Conservation (phyloP, 2,797 vertebrate genomes). For the Ataeniobius toweri region DNA sequence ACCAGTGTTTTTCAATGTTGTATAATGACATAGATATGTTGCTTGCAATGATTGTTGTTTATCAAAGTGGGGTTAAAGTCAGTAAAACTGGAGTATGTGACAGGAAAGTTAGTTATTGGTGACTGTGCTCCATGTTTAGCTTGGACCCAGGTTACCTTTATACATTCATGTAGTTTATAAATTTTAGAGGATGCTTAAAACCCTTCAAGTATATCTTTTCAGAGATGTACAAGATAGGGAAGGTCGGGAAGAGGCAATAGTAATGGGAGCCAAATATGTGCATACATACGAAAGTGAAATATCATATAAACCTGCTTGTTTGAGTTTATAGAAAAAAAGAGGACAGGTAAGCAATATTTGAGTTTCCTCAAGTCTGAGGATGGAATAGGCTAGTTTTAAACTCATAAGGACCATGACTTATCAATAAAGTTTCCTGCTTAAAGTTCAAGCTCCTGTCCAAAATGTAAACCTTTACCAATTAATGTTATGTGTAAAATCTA, state of each 20-base stretch:
- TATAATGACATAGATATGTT: constrained; percentile 75
- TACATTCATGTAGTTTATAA: constrained; percentile 26
- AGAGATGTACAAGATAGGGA: constrained; percentile 23
- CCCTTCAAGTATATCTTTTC: constrained; percentile 48
- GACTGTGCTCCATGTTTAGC: constrained; percentile 69
- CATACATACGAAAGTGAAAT: constrained; percentile 25
- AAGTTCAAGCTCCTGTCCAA: constrained; percentile 61
- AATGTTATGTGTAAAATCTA: constrained; percentile 63
- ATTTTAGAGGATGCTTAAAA: constrained; percentile 44
- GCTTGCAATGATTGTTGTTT: constrained; percentile 79
- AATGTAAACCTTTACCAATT: constrained; percentile 62
- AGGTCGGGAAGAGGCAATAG: constrained; percentile 43
- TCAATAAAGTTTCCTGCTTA: constrained; percentile 58
- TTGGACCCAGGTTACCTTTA: constrained; percentile 57
- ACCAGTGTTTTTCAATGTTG: constrained; percentile 73
- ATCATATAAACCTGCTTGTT: constrained; percentile 23
- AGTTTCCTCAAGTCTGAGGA: constrained; percentile 28
- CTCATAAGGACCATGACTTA: constrained; percentile 33
- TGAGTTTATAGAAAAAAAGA: constrained; percentile 30
- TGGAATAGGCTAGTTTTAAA: constrained; percentile 32
- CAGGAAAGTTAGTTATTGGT: constrained; percentile 73
- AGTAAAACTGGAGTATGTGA: constrained; percentile 71
- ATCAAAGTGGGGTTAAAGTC: constrained; percentile 75
- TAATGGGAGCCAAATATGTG: constrained; percentile 28
- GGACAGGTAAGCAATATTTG: constrained; percentile 43